Percentiles rank a stretch among this genome's conserved stretches.
These are phyloP conservation scores for Campoplex nolae DNA, from an alignment of 2,888 invertebrate genomes.

Conservation along the genomic window DNA sequence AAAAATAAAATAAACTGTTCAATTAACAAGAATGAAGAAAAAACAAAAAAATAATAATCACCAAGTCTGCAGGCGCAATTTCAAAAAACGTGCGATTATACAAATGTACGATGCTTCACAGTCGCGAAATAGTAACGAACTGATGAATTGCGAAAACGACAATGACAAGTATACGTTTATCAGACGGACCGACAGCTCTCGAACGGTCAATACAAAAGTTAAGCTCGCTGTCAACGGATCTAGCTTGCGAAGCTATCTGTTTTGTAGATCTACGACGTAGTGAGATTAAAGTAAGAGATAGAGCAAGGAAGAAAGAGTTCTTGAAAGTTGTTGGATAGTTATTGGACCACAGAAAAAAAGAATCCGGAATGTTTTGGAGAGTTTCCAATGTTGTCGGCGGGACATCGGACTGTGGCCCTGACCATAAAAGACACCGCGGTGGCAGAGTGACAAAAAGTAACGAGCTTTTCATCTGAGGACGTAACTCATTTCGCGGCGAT, in stretches of 20 bases:
- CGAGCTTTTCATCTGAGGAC: conserved; percentile 55
- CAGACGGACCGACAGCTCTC: conserved; percentile 33
- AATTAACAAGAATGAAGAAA: background rate
- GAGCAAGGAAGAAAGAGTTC: background rate
- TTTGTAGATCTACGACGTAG: conserved; percentile 16
- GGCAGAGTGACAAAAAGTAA: conserved; percentile 79
- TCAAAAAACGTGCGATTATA: background rate
- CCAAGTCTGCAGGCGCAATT: conserved; percentile 26
- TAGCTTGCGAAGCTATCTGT: conserved; percentile 7
- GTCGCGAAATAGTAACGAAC: conserved; percentile 6
- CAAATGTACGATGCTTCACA: conserved; percentile 2
- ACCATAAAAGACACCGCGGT: conserved; percentile 80
- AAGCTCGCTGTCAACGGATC: conserved; percentile 33
- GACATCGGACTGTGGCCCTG: conserved; percentile 74
- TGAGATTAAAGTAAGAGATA: background rate
- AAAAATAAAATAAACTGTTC: background rate
- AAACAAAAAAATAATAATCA: conserved; percentile 28
- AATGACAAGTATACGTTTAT: conserved; percentile 47
- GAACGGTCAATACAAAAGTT: conserved; percentile 17
- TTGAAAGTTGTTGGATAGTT: conserved; percentile 46
- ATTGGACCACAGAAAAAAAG: conserved; percentile 71
- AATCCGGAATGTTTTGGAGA: conserved; percentile 78
- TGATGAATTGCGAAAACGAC: conserved; percentile 8
- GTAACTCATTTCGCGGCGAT: conserved; percentile 18
- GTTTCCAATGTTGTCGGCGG: conserved; percentile 73